Percentiles rank a stretch among this genome's conserved stretches.
Evolutionary conservation across 1,140 invertebrate genomes (phyloP).

Genomic region (Pseudoatta argentina): DNA sequence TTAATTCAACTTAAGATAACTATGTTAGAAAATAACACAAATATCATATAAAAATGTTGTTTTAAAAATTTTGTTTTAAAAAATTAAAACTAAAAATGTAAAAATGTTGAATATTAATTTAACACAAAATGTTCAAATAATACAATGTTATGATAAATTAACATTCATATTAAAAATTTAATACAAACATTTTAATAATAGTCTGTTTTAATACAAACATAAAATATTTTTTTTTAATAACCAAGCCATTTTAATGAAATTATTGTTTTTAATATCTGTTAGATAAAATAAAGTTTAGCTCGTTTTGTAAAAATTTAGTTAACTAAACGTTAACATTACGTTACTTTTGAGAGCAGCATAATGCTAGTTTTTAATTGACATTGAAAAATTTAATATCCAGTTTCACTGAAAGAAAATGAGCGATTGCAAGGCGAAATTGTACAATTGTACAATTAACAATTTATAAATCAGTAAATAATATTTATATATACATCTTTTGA

Average conservation of each 20-base stretch:
- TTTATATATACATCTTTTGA: not conserved
- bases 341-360: not conserved
- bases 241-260: not conserved
- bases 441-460: slow-evolving; percentile 18
- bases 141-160: too few relatives aligned
- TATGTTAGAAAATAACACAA: too few relatives aligned
- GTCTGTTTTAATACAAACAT: too few relatives aligned
- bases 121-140: too few relatives aligned
- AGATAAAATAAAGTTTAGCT: not conserved
- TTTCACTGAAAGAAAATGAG: not conserved
- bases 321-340: not conserved
- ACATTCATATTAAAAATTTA: too few relatives aligned
- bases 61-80: too few relatives aligned
- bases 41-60: too few relatives aligned
- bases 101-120: too few relatives aligned
- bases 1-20: too few relatives aligned
- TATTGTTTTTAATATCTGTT: not conserved
- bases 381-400: not conserved
- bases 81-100: too few relatives aligned
- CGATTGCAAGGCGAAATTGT: not conserved
- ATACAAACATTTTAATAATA: too few relatives aligned
- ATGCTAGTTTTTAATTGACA: not conserved
- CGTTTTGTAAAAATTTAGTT: not conserved
- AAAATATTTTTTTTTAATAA: not conserved
- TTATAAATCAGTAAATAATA: not conserved